Conservation (phyloP, 2,113 vertebrate genomes). For the Seriola rivoliana region DNA sequence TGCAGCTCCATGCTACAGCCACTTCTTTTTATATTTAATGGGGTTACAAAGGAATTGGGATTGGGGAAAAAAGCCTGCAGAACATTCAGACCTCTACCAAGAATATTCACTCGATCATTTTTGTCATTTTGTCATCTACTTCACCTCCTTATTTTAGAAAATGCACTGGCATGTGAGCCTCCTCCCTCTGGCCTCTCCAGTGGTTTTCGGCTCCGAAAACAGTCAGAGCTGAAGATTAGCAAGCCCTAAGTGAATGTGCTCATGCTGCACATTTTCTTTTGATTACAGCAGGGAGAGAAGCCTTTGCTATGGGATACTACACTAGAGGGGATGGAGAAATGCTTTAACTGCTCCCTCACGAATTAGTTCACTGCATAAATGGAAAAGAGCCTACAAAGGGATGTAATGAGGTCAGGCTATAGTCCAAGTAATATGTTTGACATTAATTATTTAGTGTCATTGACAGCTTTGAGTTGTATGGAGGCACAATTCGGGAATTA, state of each 20-base stretch:
- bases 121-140: background rate
- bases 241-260: constrained; percentile 65
- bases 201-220: constrained; percentile 38
- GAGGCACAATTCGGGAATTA: background rate
- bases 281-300: constrained; percentile 54
- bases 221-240: constrained; percentile 64
- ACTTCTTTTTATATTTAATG: constrained; percentile 44
- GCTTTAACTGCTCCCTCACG: constrained; percentile 54
- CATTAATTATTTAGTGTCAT: constrained; percentile 68
- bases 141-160: constrained; percentile 32
- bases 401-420: constrained; percentile 52
- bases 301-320: constrained; percentile 38
- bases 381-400: constrained; percentile 39
- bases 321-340: constrained; percentile 43
- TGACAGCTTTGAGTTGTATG: constrained; percentile 40
- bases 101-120: constrained; percentile 34
- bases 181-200: constrained; percentile 16
- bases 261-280: constrained; percentile 70
- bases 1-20: constrained; percentile 18
- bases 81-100: constrained; percentile 47
- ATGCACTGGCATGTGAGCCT: background rate
- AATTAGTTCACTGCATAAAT: constrained; percentile 40
- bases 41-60: constrained; percentile 18
- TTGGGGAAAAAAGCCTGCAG: constrained; percentile 3
- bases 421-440: constrained; percentile 47